Evolutionary conservation across 2,797 vertebrate species (phyloP).

Genomic region (Sarcoramphus papa): DNA sequence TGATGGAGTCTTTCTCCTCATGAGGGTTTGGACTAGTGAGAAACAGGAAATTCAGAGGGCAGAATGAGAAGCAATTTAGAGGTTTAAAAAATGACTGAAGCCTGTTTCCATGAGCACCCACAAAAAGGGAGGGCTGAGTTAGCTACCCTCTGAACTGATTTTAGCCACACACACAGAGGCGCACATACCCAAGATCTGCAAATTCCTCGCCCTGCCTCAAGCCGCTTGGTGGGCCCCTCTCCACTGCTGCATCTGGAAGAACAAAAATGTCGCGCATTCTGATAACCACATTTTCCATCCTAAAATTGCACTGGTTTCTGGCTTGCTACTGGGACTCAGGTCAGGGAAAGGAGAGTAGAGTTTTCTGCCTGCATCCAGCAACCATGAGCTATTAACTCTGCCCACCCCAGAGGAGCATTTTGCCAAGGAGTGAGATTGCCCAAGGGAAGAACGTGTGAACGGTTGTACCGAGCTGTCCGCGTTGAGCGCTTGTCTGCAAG

Average conservation of each 20-base stretch:
- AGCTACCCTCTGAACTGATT: background rate
- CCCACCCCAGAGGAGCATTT: background rate
- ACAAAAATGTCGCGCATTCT: accelerated
- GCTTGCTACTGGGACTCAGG: background rate
- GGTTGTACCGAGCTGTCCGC: accelerated
- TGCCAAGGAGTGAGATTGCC: background rate
- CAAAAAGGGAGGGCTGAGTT: background rate
- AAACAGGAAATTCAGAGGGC: background rate
- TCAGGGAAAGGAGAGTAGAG: background rate
- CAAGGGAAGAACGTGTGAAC: accelerated
- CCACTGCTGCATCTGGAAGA: background rate
- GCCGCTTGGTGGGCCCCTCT: background rate
- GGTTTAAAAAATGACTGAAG: background rate
- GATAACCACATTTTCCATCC: background rate
- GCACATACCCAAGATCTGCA: background rate
- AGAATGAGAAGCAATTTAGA: background rate
- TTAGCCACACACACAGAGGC: background rate
- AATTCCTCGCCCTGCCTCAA: background rate
- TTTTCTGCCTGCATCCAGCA: background rate
- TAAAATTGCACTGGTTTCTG: background rate
- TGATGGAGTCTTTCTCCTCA: background rate
- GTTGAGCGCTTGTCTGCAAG: background rate
- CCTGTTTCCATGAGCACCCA: background rate
- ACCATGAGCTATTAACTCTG: background rate
- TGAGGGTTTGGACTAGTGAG: background rate